A percentile compares a stretch with the other conserved stretches of the same genome.
Evolutionary conservation across 1,140 invertebrate species (phyloP).

Genomic region (Stenopsyche tienmushanensis): DNA sequence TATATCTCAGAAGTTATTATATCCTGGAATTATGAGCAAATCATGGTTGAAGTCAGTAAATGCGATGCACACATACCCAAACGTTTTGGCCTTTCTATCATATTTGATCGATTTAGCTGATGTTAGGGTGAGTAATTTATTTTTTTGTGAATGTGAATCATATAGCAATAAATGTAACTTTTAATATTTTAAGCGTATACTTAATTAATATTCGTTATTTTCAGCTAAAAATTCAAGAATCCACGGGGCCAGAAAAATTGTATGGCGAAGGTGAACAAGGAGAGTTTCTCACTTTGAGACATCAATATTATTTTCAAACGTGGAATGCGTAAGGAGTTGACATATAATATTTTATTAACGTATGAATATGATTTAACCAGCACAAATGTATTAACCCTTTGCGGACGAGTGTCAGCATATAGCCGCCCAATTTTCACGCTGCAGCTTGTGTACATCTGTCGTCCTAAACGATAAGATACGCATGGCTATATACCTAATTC

Average conservation of each 20-base stretch:
- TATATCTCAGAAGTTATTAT: slow-evolving; percentile 56
- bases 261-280: slow-evolving; percentile 27
- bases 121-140: slow-evolving; percentile 8
- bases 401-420: no score
- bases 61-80: slow-evolving; percentile 58
- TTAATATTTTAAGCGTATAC: slow-evolving; percentile 1
- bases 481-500: no score
- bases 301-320: slow-evolving; percentile 24
- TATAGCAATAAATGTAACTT: not conserved
- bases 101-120: slow-evolving; percentile 54
- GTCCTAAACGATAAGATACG: no score
- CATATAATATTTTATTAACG: not conserved
- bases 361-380: no score
- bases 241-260: slow-evolving; percentile 19
- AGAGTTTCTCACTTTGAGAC: slow-evolving; percentile 12
- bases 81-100: slow-evolving; percentile 57
- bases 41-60: slow-evolving; percentile 63
- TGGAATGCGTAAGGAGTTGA: slow-evolving; percentile 32
- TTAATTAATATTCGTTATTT: slow-evolving; percentile 4
- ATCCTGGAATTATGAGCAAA: slow-evolving; percentile 58
- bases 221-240: slow-evolving; percentile 25
- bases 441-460: no score
- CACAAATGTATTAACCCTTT: no score
- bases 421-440: no score
- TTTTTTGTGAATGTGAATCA: not conserved